Conservation (phyloP, 2,113 vertebrate species). For the Clarias batrachus region DNA sequence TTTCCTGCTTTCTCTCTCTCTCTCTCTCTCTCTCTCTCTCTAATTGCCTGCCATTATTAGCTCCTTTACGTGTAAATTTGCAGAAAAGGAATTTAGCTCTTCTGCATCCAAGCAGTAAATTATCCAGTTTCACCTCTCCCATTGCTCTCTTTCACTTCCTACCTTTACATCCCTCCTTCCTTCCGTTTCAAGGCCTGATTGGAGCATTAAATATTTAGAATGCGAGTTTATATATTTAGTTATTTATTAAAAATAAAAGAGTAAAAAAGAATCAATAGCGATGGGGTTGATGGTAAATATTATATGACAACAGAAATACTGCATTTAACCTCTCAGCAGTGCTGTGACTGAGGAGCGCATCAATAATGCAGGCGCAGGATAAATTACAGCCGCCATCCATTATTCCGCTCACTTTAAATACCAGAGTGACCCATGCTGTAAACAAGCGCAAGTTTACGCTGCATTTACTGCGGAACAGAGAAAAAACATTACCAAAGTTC, state of each 20-base stretch:
- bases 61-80: conserved; percentile 79
- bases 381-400: conserved; percentile 57
- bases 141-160: conserved; percentile 44
- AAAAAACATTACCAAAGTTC: conserved; percentile 54
- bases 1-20: not conserved
- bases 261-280: conserved; percentile 56
- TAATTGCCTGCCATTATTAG: conserved; percentile 79
- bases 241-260: conserved; percentile 56
- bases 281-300: conserved; percentile 61
- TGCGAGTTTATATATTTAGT: conserved; percentile 42
- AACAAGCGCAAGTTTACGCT: conserved; percentile 46
- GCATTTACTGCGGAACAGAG: conserved; percentile 55
- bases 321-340: conserved; percentile 64
- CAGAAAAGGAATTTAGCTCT: conserved; percentile 73
- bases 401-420: conserved; percentile 62
- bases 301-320: conserved; percentile 62
- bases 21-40: conserved; percentile 42
- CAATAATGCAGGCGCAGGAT: conserved; percentile 59
- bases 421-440: conserved; percentile 44
- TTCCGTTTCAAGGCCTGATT: conserved; percentile 53
- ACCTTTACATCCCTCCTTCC: conserved; percentile 34
- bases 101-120: conserved; percentile 79
- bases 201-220: conserved; percentile 56
- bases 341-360: conserved; percentile 57
- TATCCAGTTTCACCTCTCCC: conserved; percentile 74